Percentiles rank a stretch among this genome's conserved stretches.
phyloP scores from a whole-genome alignment of 2,113 vertebrate genomes.

The Eurystomus gularis region DNA sequence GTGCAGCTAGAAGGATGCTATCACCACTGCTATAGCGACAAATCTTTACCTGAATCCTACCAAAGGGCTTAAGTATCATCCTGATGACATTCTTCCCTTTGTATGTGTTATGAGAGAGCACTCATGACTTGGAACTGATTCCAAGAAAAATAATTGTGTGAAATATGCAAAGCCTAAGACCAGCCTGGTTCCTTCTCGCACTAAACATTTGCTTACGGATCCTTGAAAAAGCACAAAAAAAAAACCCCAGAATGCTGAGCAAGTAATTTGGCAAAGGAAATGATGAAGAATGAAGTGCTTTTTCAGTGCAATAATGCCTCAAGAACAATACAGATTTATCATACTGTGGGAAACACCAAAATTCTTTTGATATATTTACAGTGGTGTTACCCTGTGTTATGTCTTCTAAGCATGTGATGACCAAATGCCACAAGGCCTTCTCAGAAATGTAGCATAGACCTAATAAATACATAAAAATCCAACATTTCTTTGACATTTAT shows the following conservation, averaged over 20 bases:
- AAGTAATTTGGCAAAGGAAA: not conserved
- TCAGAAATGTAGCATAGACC: conserved; percentile 4
- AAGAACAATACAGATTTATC: not conserved
- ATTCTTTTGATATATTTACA: not conserved
- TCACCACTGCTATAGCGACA: not conserved
- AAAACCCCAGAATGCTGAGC: not conserved
- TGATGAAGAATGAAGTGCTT: not conserved
- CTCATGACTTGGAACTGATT: not conserved
- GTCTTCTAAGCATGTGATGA: conserved; percentile 38
- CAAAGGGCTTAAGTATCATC: not conserved
- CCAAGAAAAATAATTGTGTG: not conserved
- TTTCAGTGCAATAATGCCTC: not conserved
- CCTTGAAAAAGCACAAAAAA: not conserved
- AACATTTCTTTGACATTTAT: conserved; percentile 65
- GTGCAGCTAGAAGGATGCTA: not conserved
- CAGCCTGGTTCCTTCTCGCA: not conserved
- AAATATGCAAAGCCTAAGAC: not conserved
- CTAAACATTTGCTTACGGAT: not conserved
- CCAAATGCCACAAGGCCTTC: conserved; percentile 53
- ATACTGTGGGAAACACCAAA: not conserved
- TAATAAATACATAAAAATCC: conserved; percentile 58
- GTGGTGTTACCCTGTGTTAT: not conserved
- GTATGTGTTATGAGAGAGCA: not conserved
- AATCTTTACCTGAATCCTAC: not conserved
- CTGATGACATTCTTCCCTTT: not conserved